A percentile compares a stretch with the other conserved stretches of the same genome.
These are phyloP conservation scores for Heloderma charlesbogerti DNA, from an alignment of 2,113 vertebrate genomes.

Conservation along the genomic window DNA sequence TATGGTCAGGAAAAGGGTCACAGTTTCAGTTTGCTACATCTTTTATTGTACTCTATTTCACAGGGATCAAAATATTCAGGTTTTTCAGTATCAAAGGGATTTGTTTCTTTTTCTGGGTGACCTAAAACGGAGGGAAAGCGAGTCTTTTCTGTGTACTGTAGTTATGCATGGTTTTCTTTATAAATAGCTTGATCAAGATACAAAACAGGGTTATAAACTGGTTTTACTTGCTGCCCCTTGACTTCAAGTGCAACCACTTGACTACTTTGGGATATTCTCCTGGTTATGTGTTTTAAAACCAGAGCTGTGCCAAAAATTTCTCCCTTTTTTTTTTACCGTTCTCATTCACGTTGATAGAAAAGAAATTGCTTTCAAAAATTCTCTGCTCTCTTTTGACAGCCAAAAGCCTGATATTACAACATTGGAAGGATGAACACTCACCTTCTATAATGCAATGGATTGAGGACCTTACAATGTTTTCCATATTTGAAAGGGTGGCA, in stretches of 20 bases:
- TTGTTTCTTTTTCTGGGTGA: neutral
- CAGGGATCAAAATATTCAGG: neutral
- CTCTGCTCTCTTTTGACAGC: too few species aligned
- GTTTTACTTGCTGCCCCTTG: neutral
- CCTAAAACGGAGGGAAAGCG: neutral
- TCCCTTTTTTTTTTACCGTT: too few species aligned
- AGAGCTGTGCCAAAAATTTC: too few species aligned
- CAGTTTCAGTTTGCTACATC: neutral
- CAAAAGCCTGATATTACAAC: too few species aligned
- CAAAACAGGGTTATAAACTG: neutral
- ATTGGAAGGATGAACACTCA: too few species aligned
- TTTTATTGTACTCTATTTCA: neutral
- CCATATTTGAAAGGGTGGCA: too few species aligned
- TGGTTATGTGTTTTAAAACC: neutral
- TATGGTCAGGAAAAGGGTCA: neutral
- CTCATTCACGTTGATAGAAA: too few species aligned
- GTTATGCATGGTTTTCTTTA: neutral
- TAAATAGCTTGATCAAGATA: neutral
- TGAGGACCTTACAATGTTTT: too few species aligned
- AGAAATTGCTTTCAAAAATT: too few species aligned
- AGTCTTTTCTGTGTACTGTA: neutral
- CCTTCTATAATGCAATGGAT: too few species aligned
- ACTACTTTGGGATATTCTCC: neutral
- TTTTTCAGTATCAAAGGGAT: neutral
- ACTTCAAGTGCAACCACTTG: neutral